These are phyloP conservation scores for Panorpa germanica DNA, from an alignment of 2,888 invertebrate species.

Conservation along the genomic window DNA sequence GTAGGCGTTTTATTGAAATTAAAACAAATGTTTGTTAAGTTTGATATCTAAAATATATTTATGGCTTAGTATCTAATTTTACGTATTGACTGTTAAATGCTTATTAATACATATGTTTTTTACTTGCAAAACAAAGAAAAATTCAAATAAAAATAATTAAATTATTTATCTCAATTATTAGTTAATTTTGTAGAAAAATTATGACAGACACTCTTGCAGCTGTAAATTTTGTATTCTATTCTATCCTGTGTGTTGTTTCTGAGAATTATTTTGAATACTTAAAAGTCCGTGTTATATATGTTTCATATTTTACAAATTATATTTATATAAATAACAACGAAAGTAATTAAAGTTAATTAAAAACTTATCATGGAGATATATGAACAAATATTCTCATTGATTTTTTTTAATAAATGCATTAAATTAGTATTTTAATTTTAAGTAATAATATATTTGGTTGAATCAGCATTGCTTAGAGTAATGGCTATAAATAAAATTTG, in stretches of 20 bases:
- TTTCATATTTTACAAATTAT: too few species aligned
- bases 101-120: slow-evolving; percentile 1
- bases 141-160: slow-evolving; percentile 5
- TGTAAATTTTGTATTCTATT: slow-evolving; percentile 1
- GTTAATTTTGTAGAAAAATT: background rate
- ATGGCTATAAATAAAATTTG: too few species aligned
- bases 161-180: slow-evolving; percentile 2
- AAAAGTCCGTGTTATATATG: too few species aligned
- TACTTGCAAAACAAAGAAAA: slow-evolving; percentile 3
- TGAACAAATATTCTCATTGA: too few species aligned
- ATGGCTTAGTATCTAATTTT: background rate
- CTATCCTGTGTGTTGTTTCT: slow-evolving; percentile 6
- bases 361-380: too few species aligned
- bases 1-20: too few species aligned
- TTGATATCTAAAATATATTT: slow-evolving; percentile 10
- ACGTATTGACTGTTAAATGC: slow-evolving; percentile 3
- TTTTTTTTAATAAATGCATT: too few species aligned
- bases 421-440: too few species aligned
- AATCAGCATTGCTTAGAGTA: too few species aligned
- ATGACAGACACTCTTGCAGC: background rate
- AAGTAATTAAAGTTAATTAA: too few species aligned
- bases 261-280: slow-evolving; percentile 3
- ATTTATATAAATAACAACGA: too few species aligned
- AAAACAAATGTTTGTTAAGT: slow-evolving; percentile 12
- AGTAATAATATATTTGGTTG: too few species aligned